Evolutionary conservation across 35 echinoderm and acorn worm genomes (phyloP).

Genomic region (Chiridota heheva): DNA sequence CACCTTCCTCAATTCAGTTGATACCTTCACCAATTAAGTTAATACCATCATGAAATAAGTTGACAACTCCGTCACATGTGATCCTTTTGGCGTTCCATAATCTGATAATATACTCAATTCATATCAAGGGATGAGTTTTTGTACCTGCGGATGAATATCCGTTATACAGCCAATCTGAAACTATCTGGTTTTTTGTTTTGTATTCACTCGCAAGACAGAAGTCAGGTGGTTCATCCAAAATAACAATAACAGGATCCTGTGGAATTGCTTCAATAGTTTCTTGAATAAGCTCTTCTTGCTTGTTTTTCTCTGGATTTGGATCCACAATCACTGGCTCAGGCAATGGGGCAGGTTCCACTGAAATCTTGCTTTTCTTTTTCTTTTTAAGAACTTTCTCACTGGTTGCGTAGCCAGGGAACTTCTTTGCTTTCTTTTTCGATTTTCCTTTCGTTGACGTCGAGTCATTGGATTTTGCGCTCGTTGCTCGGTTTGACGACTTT

Average conservation of each 20-base stretch:
- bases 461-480: background rate
- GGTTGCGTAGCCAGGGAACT: conserved; percentile 24
- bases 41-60: too few relatives aligned
- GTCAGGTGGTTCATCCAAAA: background rate
- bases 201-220: conserved; percentile 38
- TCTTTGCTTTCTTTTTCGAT: conserved; percentile 25
- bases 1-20: too few relatives aligned
- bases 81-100: too few relatives aligned
- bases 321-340: background rate
- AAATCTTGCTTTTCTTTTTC: background rate
- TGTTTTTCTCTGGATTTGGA: background rate
- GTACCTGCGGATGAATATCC: conserved; percentile 32
- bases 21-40: too few relatives aligned
- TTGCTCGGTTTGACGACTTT: background rate
- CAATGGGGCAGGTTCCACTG: background rate
- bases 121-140: conserved; percentile 31
- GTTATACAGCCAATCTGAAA: conserved; percentile 39
- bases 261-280: background rate
- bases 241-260: conserved; percentile 1
- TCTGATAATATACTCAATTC: too few relatives aligned
- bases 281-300: background rate
- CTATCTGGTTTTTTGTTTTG: conserved; percentile 25
- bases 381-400: conserved; percentile 27
- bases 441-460: conserved; percentile 19
- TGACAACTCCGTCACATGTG: too few relatives aligned